Evolutionary conservation across 2,797 vertebrate genomes (phyloP).

Genomic region (Sebastes oblongus): DNA sequence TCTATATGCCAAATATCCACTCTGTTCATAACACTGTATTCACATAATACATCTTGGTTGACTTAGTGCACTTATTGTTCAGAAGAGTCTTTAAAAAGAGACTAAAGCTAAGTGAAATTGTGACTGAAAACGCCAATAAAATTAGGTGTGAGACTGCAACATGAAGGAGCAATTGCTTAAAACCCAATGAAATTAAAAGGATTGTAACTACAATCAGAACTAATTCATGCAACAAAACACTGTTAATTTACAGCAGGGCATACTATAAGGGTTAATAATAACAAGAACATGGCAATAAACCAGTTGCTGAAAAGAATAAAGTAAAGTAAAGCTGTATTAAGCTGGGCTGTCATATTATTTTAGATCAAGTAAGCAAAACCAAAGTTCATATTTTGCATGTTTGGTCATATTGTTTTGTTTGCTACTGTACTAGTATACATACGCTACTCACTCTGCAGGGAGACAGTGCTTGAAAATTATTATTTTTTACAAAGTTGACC

Average conservation of each 20-base stretch:
- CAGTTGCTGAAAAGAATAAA: background rate
- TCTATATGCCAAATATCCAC: background rate
- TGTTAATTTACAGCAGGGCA: background rate
- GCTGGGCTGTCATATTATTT: background rate
- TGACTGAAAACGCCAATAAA: too few species aligned
- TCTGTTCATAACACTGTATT: background rate
- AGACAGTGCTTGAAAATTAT: accelerated
- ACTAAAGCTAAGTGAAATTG: background rate
- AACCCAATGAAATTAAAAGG: too few species aligned
- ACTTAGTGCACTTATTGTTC: background rate
- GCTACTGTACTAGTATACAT: background rate
- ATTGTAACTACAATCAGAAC: background rate
- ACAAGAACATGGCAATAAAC: background rate
- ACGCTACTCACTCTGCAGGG: background rate
- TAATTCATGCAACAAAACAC: background rate
- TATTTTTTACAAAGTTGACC: background rate
- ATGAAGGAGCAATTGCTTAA: too few species aligned
- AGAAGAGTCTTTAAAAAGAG: background rate
- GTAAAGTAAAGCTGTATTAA: background rate
- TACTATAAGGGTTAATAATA: background rate
- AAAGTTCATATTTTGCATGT: background rate
- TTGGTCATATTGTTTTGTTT: background rate
- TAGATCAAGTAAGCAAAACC: background rate
- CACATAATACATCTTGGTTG: background rate
- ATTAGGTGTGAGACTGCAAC: too few species aligned